Base-by-base conservation (phyloP, 2,797 vertebrate genomes). In the Pangasius larnaudii region DNA sequence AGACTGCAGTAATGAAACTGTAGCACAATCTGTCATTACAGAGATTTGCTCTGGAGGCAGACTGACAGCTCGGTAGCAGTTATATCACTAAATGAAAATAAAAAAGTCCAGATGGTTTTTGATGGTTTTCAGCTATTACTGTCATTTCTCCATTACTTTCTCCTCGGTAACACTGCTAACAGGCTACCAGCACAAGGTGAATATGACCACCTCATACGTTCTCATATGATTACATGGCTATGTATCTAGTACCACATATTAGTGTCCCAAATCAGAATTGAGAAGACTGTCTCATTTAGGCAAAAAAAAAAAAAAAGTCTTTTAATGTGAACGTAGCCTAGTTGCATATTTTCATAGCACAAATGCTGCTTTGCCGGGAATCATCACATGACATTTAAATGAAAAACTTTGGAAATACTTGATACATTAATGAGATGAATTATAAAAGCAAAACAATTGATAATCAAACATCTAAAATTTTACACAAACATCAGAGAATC, bases 401-500 rank as follows among this genome's bases (percentile, higher is more conserved):
- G 85, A 87, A 89, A 86, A 83, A 92, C 91, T 93, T 92, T 92
- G 92, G 91, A 92, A 91, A 92, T 89, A 84, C 84, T 90, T 39
- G 42, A 86, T 89, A 91, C 72, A 89, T 87, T 90, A 90, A 84
- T 88, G 90, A 88, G 89, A 87, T 90, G 86, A 90, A 92, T 89
- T 91, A 79, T 74, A 88, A 79, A 89, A 74, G 87, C 85, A 88
- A 89, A 90, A 79, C 85, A 85, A 88, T n/a, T 77, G 49, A 80
- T 51, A 85, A 87, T 84, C 65, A 24, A 74, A 80, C 42, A 42
- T 5, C 18, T 6, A n/a, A 75, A 79, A 65, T 59, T 61, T 89
- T 86, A 87, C 72, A 86, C 22, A 71, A 67, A 30, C 42, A 74
- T 81, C 71, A 90, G 84, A 49, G 33, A 90, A 75, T 74, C 79